Base-by-base conservation (phyloP, 2,113 vertebrate species). In the Mustela nigripes region DNA sequence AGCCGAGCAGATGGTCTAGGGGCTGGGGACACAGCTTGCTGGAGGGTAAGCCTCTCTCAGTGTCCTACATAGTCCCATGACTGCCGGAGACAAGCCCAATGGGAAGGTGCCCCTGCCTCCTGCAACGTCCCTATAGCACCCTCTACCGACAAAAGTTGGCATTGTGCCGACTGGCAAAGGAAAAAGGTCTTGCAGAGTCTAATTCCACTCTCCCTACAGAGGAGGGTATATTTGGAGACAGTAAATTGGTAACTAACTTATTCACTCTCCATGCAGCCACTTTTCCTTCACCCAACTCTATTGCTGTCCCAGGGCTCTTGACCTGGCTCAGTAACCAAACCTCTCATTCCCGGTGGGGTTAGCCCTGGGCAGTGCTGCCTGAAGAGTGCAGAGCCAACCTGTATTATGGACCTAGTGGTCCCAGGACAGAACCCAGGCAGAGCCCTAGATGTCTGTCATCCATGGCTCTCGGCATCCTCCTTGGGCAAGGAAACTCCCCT, bases 231-330 rank as follows among this genome's bases (percentile, higher is more conserved):
- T 53, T 39, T 62, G 63, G 7, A 56, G 24, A 50, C 18, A 60
- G 22, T 48, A 56, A 21, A 14, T 9, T 11, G 42, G 11, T 14
- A 36, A 33, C 60, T 78, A 24, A 83, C 21, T 24, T 36, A 14
- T 10, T 82, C 22, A 1, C 28, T 78, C 6, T 14, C 33, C 14
- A 10, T 2, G 5, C n/a, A 16, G 7, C 8, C 2, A 4, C 12
- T 71, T 84, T 76, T 76, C 65, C 48, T 93, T 95, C 63, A 60
- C 33, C 82, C 31, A 63, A 48, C 7, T 67, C 39, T 16, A 9
- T 18, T 50, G 19, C 67, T 71, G 9, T 76, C 36, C 36, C 8
- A 5, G 28, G 56, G 67, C 24, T 60, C 12, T 79, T 19, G 48
- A 53, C 10, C 39, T 62, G 58, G n/a, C 48, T 48, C 22, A 28